phyloP scores from a whole-genome alignment of 2,113 vertebrate genomes.

The Sprattus sprattus region DNA sequence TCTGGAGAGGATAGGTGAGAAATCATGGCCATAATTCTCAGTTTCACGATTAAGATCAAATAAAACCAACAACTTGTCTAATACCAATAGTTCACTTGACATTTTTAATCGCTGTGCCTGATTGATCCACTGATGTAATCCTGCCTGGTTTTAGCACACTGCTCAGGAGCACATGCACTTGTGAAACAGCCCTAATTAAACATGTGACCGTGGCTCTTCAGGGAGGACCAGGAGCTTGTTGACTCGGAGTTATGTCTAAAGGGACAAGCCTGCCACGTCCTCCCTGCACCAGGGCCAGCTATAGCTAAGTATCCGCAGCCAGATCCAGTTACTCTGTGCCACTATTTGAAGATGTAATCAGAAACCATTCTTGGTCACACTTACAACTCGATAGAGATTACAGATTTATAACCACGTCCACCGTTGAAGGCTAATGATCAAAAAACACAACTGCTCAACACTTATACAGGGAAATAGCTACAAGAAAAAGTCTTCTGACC shows the following conservation, averaged over 20 bases:
- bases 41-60: neutral
- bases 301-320: neutral
- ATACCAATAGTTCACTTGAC: slow-evolving; percentile 33
- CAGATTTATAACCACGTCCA: neutral
- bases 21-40: neutral
- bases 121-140: slow-evolving; percentile 11
- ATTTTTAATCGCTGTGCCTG: slow-evolving; percentile 36
- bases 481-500: neutral
- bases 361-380: neutral
- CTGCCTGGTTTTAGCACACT: neutral
- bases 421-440: neutral
- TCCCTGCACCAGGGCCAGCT: neutral
- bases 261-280: neutral
- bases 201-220: neutral
- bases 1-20: neutral
- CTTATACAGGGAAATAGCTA: neutral
- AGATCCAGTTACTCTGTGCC: neutral
- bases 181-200: slow-evolving; percentile 13
- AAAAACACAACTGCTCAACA: neutral
- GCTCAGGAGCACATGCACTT: slow-evolving; percentile 13
- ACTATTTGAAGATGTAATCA: neutral
- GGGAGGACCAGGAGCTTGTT: neutral
- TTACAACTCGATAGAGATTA: slow-evolving; percentile 7
- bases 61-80: neutral
- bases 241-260: neutral